Conservation (phyloP, 2,888 invertebrate genomes). For the Andrena dorsata region DNA sequence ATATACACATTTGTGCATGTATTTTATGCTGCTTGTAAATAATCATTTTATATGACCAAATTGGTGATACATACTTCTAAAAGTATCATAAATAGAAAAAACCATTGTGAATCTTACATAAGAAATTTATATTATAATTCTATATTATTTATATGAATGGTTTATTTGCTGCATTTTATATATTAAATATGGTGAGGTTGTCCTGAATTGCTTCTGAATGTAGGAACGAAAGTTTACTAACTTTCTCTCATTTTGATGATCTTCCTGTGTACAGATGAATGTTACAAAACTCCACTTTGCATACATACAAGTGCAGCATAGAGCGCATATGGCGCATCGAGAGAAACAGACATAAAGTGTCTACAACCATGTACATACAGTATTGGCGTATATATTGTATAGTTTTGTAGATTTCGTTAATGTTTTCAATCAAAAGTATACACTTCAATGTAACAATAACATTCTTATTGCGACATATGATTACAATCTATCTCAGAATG, state of each 20-base stretch:
- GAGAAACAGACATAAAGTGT: background rate
- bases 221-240: background rate
- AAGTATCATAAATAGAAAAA: background rate
- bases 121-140: background rate
- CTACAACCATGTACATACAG: background rate
- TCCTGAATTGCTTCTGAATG: background rate
- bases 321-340: background rate
- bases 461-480: constrained; percentile 1
- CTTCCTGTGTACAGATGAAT: background rate
- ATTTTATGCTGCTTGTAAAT: constrained; percentile 25
- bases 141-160: constrained; percentile 3
- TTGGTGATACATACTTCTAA: constrained; percentile 14
- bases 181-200: background rate
- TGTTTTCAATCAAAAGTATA: background rate
- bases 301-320: background rate
- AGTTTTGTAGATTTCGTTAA: background rate
- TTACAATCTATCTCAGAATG: background rate
- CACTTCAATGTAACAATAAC: background rate
- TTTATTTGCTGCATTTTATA: constrained; percentile 4
- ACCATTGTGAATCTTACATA: constrained; percentile 4
- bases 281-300: background rate
- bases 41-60: constrained; percentile 42
- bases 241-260: background rate
- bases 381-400: background rate
- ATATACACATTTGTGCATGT: constrained; percentile 11